phyloP scores from a whole-genome alignment of 1,140 invertebrate species.

The Drosophila neocordata region DNA sequence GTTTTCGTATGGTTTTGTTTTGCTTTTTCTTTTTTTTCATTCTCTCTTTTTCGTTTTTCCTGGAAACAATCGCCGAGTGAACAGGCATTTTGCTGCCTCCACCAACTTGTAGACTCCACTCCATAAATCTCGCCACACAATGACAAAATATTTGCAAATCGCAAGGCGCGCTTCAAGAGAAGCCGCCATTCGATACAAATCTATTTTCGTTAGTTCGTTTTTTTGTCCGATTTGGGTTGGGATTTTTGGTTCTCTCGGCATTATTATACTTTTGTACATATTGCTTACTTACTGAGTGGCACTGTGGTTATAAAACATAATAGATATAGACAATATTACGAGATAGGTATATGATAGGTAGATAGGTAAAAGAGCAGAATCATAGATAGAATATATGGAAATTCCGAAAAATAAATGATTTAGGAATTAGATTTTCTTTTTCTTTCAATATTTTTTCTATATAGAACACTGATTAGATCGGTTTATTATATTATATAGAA shows the following conservation, averaged over 20 bases:
- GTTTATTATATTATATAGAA: no score
- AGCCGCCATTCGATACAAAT: constrained; percentile 82
- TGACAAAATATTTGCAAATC: constrained; percentile 83
- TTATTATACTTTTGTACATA: constrained; percentile 68
- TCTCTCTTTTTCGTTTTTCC: constrained; percentile 34
- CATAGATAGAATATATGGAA: no score
- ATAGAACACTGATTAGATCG: no score
- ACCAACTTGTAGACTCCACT: constrained; percentile 51
- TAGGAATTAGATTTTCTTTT: no score
- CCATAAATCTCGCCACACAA: constrained; percentile 82
- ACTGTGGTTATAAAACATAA: constrained; percentile 28
- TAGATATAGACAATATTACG: not conserved
- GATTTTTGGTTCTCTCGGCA: constrained; percentile 41
- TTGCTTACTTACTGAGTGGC: constrained; percentile 26
- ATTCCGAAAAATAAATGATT: no score
- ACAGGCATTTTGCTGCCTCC: constrained; percentile 55
- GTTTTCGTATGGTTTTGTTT: constrained; percentile 6
- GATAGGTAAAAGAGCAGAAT: no score
- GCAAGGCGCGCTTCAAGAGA: constrained; percentile 79
- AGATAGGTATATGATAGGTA: no score
- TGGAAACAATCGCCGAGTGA: constrained; percentile 72
- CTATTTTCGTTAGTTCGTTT: constrained; percentile 70
- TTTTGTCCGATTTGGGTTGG: constrained; percentile 25
- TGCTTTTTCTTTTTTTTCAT: not conserved
- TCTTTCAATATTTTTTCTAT: no score